phyloP scores from a whole-genome alignment of 1,140 invertebrate genomes.

The Nylanderia fulva region DNA sequence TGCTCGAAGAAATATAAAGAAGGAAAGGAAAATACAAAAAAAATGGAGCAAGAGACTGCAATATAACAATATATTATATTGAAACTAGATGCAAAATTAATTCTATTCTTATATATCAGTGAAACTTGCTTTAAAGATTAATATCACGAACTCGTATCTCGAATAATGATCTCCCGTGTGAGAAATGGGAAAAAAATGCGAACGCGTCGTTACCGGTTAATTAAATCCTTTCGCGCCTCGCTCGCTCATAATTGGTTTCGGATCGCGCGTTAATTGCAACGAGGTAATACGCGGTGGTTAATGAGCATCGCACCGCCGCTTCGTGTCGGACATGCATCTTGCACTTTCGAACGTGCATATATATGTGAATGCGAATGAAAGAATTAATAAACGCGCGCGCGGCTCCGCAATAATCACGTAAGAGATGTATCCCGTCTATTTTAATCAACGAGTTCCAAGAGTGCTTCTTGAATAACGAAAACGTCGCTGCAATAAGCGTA shows the following conservation, averaged over 20 bases:
- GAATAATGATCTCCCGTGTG: neutral
- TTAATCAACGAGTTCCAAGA: neutral
- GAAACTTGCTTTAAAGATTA: neutral
- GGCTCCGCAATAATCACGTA: neutral
- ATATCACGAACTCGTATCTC: neutral
- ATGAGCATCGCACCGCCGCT: neutral
- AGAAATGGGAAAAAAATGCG: neutral
- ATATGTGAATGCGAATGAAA: neutral
- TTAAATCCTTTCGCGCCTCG: constrained; percentile 36
- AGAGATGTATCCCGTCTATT: neutral
- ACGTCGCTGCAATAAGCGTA: neutral
- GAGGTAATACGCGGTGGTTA: constrained; percentile 9
- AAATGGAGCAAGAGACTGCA: no score
- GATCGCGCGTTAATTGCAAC: constrained; percentile 47
- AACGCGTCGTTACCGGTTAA: neutral
- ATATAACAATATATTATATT: no score
- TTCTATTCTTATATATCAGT: neutral
- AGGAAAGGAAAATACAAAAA: no score
- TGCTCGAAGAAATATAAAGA: no score
- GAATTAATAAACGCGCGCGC: constrained; percentile 7
- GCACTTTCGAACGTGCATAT: neutral
- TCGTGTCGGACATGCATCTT: constrained; percentile 20
- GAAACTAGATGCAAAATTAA: neutral
- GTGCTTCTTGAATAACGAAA: neutral
- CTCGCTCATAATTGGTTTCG: constrained; percentile 25